phyloP scores from a whole-genome alignment of 2,888 invertebrate genomes.

The Heteromyza rotundicornis region DNA sequence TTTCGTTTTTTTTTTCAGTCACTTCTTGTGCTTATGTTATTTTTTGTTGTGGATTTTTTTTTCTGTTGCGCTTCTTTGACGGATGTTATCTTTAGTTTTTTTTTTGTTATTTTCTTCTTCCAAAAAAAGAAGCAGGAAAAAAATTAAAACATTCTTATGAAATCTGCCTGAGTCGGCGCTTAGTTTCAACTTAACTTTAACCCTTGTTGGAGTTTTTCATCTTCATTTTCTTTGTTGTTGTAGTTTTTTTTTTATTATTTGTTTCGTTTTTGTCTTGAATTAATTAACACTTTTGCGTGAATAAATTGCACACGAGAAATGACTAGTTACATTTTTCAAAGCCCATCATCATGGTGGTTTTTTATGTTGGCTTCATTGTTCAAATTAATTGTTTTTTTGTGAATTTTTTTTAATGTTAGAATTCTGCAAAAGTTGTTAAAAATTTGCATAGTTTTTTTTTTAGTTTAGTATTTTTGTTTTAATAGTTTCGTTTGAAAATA shows the following conservation, averaged over 20 bases:
- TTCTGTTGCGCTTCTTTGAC: not conserved
- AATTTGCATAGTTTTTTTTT: not conserved
- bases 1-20: slow-evolving; percentile 7
- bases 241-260: no score
- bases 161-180: slow-evolving; percentile 8
- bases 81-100: not conserved
- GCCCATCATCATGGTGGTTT: no score
- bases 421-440: not conserved
- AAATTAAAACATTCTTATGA: slow-evolving; percentile 10
- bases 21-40: not conserved
- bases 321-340: not conserved
- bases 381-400: no score
- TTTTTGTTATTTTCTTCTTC: not conserved
- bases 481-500: no score
- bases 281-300: slow-evolving; percentile 24
- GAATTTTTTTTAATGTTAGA: not conserved
- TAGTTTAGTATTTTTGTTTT: not conserved
- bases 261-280: slow-evolving; percentile 2
- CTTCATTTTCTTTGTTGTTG: no score
- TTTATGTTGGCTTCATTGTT: no score
- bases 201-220: no score
- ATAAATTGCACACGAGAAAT: slow-evolving; percentile 14
- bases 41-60: not conserved
- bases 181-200: not conserved
- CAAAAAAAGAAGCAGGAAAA: no score